Percentiles rank a stretch among this genome's conserved stretches.
Evolutionary conservation across 2,797 vertebrate species (phyloP).

Genomic region (Malurus leucopterus): DNA sequence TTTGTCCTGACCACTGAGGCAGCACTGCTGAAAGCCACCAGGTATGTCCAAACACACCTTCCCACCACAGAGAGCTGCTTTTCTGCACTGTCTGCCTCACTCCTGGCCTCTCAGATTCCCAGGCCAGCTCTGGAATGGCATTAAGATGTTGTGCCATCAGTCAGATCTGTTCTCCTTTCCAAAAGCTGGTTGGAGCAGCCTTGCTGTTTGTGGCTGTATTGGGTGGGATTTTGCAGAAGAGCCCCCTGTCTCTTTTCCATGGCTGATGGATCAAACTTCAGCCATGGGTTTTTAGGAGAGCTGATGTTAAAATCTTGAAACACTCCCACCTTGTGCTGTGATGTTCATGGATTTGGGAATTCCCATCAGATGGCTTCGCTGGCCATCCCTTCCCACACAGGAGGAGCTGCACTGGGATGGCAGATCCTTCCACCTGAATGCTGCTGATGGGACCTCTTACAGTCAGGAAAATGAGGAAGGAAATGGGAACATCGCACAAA

Average conservation of each 20-base stretch:
- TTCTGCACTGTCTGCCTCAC: not conserved
- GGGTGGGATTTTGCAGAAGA: not conserved
- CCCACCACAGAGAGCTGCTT: not conserved
- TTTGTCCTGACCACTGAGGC: constrained; percentile 91
- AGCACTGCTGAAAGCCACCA: constrained; percentile 77
- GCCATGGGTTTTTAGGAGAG: not conserved
- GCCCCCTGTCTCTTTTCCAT: not conserved
- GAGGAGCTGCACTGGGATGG: not conserved
- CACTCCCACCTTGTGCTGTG: not conserved
- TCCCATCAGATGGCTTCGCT: not conserved
- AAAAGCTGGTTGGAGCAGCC: not conserved
- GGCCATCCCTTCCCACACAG: fast-evolving
- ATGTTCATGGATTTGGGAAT: not conserved
- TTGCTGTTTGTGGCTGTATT: not conserved
- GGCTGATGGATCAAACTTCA: not conserved
- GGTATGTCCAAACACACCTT: constrained; percentile 70
- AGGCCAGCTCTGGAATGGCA: not conserved
- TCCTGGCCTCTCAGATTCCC: not conserved
- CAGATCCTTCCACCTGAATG: not conserved
- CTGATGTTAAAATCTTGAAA: not conserved
- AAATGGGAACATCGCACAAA: not conserved
- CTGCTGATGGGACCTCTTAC: not conserved
- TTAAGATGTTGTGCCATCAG: not conserved
- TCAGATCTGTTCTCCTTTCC: not conserved
- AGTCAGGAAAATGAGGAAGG: not conserved